Conservation (phyloP, 2,888 invertebrate species). For the Ennomos erosarius region DNA sequence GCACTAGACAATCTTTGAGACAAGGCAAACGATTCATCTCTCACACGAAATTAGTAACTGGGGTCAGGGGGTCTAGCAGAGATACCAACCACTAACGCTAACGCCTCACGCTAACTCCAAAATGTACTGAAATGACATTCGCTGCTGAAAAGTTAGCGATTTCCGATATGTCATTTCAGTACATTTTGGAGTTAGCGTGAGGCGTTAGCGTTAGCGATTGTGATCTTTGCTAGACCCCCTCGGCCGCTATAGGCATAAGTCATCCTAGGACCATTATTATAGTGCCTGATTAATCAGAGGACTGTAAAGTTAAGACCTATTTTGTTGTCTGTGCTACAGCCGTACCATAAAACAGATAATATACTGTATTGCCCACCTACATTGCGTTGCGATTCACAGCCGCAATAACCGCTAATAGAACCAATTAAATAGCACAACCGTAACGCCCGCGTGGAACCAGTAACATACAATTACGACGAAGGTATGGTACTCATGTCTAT, state of each 20-base stretch:
- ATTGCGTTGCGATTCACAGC: slow-evolving; percentile 12
- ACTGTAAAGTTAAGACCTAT: background rate
- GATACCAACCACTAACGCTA: too few species aligned
- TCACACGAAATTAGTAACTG: slow-evolving; percentile 11
- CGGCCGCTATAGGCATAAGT: too few species aligned
- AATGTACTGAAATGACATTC: too few species aligned
- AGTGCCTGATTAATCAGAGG: too few species aligned
- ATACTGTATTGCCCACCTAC: slow-evolving; percentile 1
- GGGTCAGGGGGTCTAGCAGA: too few species aligned
- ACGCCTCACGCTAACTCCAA: too few species aligned
- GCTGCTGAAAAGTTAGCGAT: too few species aligned
- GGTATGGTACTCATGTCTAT: slow-evolving; percentile 16
- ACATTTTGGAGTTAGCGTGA: too few species aligned
- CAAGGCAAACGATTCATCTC: slow-evolving; percentile 28
- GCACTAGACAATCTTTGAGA: slow-evolving; percentile 29
- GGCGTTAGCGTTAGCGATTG: too few species aligned
- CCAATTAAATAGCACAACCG: slow-evolving; percentile 23
- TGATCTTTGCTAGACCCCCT: too few species aligned
- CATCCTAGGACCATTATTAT: too few species aligned
- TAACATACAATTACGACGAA: slow-evolving; percentile 26
- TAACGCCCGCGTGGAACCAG: slow-evolving; percentile 19
- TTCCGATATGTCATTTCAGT: too few species aligned
- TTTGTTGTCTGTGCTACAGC: background rate
- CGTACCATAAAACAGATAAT: slow-evolving; percentile 11
- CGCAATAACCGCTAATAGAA: slow-evolving; percentile 30